Conservation (phyloP, 2,797 vertebrate genomes). For the Pristis pectinata region DNA sequence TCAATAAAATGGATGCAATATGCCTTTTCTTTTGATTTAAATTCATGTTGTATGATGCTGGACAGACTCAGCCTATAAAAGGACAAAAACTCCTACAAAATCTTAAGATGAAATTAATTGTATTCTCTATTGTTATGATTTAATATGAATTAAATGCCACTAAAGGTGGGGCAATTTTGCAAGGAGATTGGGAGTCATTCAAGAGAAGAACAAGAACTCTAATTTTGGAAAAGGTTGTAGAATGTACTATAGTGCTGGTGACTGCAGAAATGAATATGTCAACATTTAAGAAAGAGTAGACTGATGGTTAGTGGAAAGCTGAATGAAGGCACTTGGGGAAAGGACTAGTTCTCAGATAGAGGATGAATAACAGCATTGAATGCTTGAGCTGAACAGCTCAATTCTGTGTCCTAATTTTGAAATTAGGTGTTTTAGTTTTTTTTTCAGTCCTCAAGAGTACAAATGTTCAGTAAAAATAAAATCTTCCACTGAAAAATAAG, state of each 20-base stretch:
- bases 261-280: neutral
- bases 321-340: neutral
- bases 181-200: neutral
- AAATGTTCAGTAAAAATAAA: neutral
- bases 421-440: neutral
- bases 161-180: neutral
- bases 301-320: neutral
- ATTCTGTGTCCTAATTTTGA: neutral
- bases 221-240: neutral
- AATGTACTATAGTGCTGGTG: neutral
- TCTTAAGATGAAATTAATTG: neutral
- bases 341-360: neutral
- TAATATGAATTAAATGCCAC: too few species aligned
- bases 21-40: neutral
- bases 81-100: too few species aligned
- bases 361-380: neutral
- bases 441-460: neutral
- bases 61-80: neutral
- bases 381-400: neutral
- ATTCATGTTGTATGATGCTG: neutral
- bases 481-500: neutral
- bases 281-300: neutral
- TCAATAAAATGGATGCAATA: neutral
- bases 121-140: neutral
- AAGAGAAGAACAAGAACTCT: neutral